phyloP scores from a whole-genome alignment of 1,140 invertebrate species.

The Drosophila nebulosa region DNA sequence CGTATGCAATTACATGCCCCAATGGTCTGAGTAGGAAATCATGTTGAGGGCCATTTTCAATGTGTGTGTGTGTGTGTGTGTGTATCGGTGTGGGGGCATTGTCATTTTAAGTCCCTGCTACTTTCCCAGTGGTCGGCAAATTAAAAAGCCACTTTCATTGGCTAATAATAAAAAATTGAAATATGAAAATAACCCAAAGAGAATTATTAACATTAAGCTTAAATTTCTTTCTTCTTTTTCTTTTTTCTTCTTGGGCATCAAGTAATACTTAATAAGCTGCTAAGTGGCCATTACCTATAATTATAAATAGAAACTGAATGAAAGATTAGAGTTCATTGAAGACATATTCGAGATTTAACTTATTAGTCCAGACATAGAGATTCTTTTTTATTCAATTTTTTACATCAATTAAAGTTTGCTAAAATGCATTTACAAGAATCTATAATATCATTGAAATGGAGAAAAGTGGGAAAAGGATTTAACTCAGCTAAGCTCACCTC shows the following conservation, averaged over 20 bases:
- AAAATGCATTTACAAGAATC: too few relatives aligned
- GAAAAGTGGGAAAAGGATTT: too few relatives aligned
- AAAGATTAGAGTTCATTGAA: too few relatives aligned
- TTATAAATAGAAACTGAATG: too few relatives aligned
- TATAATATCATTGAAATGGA: too few relatives aligned
- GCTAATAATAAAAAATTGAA: not conserved
- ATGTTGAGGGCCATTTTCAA: not conserved
- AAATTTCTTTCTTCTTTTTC: not conserved
- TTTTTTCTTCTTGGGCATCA: not conserved
- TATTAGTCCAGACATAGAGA: too few relatives aligned
- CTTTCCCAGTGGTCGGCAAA: constrained; percentile 9
- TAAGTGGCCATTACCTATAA: too few relatives aligned
- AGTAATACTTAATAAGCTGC: not conserved
- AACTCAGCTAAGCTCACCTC: too few relatives aligned
- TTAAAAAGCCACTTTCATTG: constrained; percentile 30
- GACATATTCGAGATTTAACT: too few relatives aligned
- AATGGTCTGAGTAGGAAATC: not conserved
- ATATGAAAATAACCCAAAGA: not conserved
- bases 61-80: constrained; percentile 2
- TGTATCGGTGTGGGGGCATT: constrained; percentile 8
- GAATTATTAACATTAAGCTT: not conserved
- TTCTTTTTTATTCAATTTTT: too few relatives aligned
- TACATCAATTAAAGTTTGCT: too few relatives aligned
- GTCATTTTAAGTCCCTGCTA: not conserved
- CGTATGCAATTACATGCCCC: not conserved